Evolutionary conservation across 2,888 invertebrate genomes (phyloP).

Genomic region (Drosophila pseudotalamancana): DNA sequence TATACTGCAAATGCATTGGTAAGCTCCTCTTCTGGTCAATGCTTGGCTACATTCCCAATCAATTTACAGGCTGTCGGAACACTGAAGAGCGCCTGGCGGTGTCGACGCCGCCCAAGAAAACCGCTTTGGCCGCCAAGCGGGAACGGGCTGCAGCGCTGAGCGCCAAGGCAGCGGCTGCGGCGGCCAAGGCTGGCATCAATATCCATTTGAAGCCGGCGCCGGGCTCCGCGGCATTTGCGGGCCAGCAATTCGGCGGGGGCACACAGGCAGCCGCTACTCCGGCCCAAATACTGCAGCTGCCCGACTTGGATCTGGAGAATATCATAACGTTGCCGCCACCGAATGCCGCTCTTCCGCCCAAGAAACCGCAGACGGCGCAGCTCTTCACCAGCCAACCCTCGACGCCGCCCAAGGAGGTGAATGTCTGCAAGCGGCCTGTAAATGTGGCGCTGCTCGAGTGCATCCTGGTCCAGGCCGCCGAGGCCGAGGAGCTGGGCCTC

Average conservation of each 20-base stretch:
- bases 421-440: constrained; percentile 35
- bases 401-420: constrained; percentile 18
- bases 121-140: constrained; percentile 27
- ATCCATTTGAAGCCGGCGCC: constrained; percentile 26
- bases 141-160: constrained; percentile 52
- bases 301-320: constrained; percentile 23
- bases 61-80: constrained; percentile 55
- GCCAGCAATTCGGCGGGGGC: neutral
- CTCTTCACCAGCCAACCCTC: neutral
- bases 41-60: neutral
- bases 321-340: constrained; percentile 35
- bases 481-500: constrained; percentile 46
- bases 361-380: neutral
- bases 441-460: constrained; percentile 50
- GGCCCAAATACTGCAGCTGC: constrained; percentile 18
- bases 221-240: constrained; percentile 3
- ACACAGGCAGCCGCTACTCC: neutral
- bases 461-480: constrained; percentile 37
- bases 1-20: constrained; percentile 65
- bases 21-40: constrained; percentile 4
- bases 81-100: constrained; percentile 44
- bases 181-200: constrained; percentile 46
- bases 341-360: constrained; percentile 3
- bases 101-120: constrained; percentile 27
- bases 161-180: constrained; percentile 62